Evolutionary conservation across 2,113 vertebrate genomes (phyloP).

Genomic region (Brachyhypopomus gauderio): DNA sequence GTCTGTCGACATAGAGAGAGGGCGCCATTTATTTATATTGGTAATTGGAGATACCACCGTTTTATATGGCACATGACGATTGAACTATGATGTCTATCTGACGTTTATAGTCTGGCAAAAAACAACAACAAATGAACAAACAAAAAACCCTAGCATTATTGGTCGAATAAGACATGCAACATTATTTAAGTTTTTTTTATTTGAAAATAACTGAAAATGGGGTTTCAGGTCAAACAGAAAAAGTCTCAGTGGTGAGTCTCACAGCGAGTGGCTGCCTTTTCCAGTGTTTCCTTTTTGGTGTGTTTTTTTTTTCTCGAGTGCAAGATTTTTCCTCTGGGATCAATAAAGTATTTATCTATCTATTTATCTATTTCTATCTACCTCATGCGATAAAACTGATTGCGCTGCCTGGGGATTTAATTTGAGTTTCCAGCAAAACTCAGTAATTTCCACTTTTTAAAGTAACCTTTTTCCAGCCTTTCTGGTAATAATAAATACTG

Average conservation of each 20-base stretch:
- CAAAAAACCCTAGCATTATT: too few species aligned
- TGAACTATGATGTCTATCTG: too few species aligned
- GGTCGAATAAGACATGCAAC: not conserved
- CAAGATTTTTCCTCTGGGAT: too few species aligned
- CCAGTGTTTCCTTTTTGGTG: too few species aligned
- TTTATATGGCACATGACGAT: too few species aligned
- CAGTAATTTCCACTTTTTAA: conserved; percentile 43
- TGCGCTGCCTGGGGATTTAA: not conserved
- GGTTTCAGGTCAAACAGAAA: not conserved
- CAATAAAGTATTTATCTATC: too few species aligned
- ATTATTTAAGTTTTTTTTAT: not conserved
- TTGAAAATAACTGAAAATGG: not conserved
- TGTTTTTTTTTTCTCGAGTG: too few species aligned
- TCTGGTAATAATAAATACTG: conserved; percentile 64
- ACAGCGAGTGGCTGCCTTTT: too few species aligned
- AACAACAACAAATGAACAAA: too few species aligned
- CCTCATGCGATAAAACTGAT: not conserved
- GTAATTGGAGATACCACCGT: not conserved
- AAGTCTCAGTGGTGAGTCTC: not conserved
- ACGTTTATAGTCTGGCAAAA: too few species aligned
- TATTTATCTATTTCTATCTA: too few species aligned
- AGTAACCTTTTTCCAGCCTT: conserved; percentile 64
- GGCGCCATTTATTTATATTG: not conserved
- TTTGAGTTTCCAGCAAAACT: not conserved
- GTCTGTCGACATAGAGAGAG: too few species aligned